Percentiles rank a stretch among this genome's conserved stretches.
Conservation (phyloP, 2,888 invertebrate species). For the Macrosoma leucophasiata region DNA sequence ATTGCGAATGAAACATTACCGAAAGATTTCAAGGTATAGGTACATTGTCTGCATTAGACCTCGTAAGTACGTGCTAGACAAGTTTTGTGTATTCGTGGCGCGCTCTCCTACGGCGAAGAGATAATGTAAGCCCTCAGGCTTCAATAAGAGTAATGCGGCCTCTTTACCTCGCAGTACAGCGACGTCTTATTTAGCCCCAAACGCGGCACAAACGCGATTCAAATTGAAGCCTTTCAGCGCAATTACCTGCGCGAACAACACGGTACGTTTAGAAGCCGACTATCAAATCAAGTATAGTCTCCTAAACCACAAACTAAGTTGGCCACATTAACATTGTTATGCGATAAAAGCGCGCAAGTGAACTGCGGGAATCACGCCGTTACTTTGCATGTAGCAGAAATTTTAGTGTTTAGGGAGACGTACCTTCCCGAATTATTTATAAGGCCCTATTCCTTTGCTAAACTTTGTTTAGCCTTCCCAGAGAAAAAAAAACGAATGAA, state of each 20-base stretch:
- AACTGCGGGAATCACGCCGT: too few relatives aligned
- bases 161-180: conserved; percentile 61
- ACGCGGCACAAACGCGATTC: conserved; percentile 54
- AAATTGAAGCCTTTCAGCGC: conserved; percentile 71
- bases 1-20: too few relatives aligned
- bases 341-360: too few relatives aligned
- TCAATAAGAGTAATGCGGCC: conserved; percentile 67
- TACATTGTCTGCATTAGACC: too few relatives aligned
- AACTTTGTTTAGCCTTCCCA: too few relatives aligned
- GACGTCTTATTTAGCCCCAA: conserved; percentile 72
- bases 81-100: conserved; percentile 40
- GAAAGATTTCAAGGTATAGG: too few relatives aligned
- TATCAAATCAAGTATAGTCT: conserved; percentile 52
- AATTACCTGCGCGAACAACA: conserved; percentile 54
- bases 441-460: too few relatives aligned
- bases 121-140: conserved; percentile 59
- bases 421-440: too few relatives aligned
- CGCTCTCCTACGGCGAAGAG: conserved; percentile 49
- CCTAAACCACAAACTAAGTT: conserved; percentile 18
- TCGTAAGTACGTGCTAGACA: too few relatives aligned
- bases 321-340: conserved; percentile 8
- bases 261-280: conserved; percentile 52
- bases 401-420: too few relatives aligned
- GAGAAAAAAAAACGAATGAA: too few relatives aligned
- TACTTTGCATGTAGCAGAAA: too few relatives aligned